Evolutionary conservation across 1,140 invertebrate genomes (phyloP).

Genomic region (Mya arenaria): DNA sequence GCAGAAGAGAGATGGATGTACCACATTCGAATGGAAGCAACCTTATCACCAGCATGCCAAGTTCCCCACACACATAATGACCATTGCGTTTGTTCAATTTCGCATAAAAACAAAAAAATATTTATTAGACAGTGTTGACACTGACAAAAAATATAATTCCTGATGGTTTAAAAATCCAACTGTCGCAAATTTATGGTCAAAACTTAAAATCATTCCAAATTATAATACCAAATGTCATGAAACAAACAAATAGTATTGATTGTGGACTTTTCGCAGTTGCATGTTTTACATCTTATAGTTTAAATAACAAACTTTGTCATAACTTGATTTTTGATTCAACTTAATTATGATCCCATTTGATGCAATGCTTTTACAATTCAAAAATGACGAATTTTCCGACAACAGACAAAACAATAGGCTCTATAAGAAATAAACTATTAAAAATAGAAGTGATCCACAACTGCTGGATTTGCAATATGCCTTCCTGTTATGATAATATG

Average conservation of each 20-base stretch:
- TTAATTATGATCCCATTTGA: neutral
- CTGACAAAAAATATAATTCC: neutral
- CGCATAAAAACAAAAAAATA: neutral
- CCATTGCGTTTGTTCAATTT: neutral
- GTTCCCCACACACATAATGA: neutral
- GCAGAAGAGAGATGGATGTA: neutral
- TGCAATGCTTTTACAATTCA: neutral
- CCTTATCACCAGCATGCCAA: neutral
- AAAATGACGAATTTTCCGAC: neutral
- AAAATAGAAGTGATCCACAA: neutral
- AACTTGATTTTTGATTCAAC: neutral
- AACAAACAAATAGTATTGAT: neutral
- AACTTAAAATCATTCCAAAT: neutral
- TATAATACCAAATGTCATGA: neutral
- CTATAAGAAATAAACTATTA: neutral
- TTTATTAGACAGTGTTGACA: neutral
- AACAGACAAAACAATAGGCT: neutral
- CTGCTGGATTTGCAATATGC: neutral
- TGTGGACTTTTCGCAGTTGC: neutral
- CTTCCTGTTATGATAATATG: neutral
- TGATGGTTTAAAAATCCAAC: neutral
- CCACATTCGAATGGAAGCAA: neutral
- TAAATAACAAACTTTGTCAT: neutral
- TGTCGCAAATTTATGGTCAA: neutral
- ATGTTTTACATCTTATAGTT: neutral